Conservation (phyloP, 2,888 invertebrate species). For the Agrotis clavis region DNA sequence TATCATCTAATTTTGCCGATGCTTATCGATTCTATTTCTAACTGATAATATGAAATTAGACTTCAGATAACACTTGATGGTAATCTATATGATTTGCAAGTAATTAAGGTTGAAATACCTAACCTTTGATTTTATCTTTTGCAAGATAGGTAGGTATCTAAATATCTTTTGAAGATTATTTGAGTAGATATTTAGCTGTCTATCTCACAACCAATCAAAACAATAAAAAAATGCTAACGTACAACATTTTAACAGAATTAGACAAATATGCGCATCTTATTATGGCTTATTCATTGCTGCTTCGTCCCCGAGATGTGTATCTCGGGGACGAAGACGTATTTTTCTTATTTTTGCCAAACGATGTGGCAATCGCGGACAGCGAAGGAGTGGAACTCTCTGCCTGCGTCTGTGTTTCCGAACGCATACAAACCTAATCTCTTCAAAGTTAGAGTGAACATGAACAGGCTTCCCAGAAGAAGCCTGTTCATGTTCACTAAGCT, state of each 20-base stretch:
- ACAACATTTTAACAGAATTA: background rate
- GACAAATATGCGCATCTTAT: background rate
- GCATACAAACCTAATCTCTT: too few relatives aligned
- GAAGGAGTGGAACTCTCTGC: too few relatives aligned
- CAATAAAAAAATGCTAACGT: background rate
- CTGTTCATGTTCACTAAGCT: too few relatives aligned
- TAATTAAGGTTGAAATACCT: conserved; percentile 26
- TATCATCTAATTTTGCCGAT: conserved; percentile 3
- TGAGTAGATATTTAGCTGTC: background rate
- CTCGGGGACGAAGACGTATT: too few relatives aligned
- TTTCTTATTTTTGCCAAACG: too few relatives aligned
- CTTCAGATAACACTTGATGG: background rate
- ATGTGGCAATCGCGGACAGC: too few relatives aligned
- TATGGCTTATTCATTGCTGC: background rate
- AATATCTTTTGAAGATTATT: background rate
- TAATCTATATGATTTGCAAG: background rate
- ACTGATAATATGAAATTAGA: conserved; percentile 3
- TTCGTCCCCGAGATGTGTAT: too few relatives aligned
- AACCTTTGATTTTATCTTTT: conserved; percentile 9
- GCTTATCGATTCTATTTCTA: background rate
- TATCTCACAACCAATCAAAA: background rate
- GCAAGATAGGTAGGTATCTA: too few relatives aligned
- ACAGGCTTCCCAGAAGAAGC: too few relatives aligned
- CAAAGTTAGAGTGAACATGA: too few relatives aligned
- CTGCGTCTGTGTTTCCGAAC: too few relatives aligned